A percentile compares a stretch with the other conserved stretches of the same genome.
phyloP scores from a whole-genome alignment of 1,140 invertebrate genomes.

The Aporrectodea caliginosa region DNA sequence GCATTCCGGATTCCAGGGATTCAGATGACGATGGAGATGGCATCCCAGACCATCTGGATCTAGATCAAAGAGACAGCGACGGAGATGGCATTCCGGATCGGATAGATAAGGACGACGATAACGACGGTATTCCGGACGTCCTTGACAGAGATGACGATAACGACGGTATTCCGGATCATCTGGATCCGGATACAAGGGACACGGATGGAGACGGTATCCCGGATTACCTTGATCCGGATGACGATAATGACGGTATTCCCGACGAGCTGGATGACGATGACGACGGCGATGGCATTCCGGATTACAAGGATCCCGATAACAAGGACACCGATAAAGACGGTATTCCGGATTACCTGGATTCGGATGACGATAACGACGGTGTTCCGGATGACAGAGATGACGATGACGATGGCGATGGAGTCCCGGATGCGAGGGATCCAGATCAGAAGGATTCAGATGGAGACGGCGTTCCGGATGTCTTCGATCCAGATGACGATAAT shows the following conservation, averaged over 20 bases:
- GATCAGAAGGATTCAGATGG: conserved; percentile 23
- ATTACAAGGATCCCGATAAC: conserved; percentile 11
- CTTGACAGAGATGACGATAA: conserved; percentile 21
- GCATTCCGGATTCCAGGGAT: conserved; percentile 20
- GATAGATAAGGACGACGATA: conserved; percentile 17
- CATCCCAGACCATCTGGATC: conserved; percentile 10
- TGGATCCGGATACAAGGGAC: conserved; percentile 18
- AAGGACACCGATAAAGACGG: conserved; percentile 21
- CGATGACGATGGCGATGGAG: conserved; percentile 20
- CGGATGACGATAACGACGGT: conserved; percentile 20
- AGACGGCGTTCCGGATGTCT: conserved; percentile 20
- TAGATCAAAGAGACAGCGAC: conserved; percentile 16
- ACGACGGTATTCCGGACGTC: conserved; percentile 18
- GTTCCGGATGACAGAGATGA: conserved; percentile 18
- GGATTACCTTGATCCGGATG: conserved; percentile 11
- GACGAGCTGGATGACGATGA: conserved; percentile 22
- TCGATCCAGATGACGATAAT: conserved; percentile 22
- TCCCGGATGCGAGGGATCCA: conserved; percentile 9
- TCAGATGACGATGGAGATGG: conserved; percentile 18
- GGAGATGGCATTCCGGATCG: conserved; percentile 17
- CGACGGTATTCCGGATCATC: conserved; percentile 21
- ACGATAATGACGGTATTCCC: conserved; percentile 18
- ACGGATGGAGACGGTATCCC: conserved; percentile 24
- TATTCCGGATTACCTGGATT: conserved; percentile 22
- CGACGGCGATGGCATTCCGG: conserved; percentile 23